Conservation (phyloP, 2,113 vertebrate species). For the Formicarius rufipectus region DNA sequence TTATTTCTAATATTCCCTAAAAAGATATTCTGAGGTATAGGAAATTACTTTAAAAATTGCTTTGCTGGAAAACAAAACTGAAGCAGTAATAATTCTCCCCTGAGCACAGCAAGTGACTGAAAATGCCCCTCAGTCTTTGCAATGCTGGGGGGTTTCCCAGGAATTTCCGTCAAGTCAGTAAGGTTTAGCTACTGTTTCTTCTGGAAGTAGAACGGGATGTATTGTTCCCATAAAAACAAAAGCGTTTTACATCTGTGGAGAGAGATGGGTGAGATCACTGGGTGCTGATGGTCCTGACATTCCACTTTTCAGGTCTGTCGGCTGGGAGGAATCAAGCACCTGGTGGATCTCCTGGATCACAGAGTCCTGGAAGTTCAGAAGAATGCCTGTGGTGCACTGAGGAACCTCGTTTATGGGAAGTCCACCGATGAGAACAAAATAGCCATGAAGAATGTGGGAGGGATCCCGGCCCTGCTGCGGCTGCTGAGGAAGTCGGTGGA, state of each 20-base stretch:
- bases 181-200: background rate
- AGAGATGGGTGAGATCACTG: background rate
- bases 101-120: background rate
- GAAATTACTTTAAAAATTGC: background rate
- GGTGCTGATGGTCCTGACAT: background rate
- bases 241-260: background rate
- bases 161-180: background rate
- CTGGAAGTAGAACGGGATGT: background rate
- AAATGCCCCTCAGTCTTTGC: background rate
- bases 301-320: slow-evolving; percentile 82
- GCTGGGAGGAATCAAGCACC: slow-evolving; percentile 92
- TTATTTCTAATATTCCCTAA: background rate
- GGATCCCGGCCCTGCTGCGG: slow-evolving; percentile 90
- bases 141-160: background rate
- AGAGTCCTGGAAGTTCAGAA: slow-evolving; percentile 94
- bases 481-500: slow-evolving; percentile 92
- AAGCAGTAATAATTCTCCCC: background rate
- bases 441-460: slow-evolving; percentile 92
- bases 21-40: background rate
- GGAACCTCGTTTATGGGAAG: slow-evolving; percentile 95
- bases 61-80: background rate
- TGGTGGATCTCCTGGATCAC: slow-evolving; percentile 95
- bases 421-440: slow-evolving; percentile 96
- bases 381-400: slow-evolving; percentile 92
- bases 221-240: background rate